Evolutionary conservation across 2,113 vertebrate species (phyloP), one percentile per base, ranked within the genome.

Genomic region (Smithornis capensis): DNA sequence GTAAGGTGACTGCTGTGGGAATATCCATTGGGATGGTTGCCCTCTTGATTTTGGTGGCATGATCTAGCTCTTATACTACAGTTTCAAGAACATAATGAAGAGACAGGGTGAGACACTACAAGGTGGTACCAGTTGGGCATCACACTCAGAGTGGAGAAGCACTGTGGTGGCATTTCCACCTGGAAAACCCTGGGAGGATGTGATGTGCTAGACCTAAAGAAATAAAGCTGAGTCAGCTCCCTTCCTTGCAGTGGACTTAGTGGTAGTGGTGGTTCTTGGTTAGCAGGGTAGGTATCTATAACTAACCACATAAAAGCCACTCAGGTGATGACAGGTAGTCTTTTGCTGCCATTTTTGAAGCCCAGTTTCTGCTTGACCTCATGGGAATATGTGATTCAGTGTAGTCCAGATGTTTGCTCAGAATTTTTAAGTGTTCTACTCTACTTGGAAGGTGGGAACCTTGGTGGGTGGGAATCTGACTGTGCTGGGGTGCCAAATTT

Each of bases 401-500:
- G 18, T 57, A 49, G 23, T 31, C 24, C 33, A 62, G 28, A 25
- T 50, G 9, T 67, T 55, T 23, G 24, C 6, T 75, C 31, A 6
- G 35, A 9, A 2, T 0, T 22, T 87, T 82, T 49, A 62, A 45
- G 10, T 55, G 45, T 13, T 76, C 24, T 53, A 5, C 55, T 64
- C n/a, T n/a, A n/a, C n/a, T n/a, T n/a, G n/a, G n/a, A n/a, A n/a
- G n/a, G n/a, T n/a, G n/a, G 28, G 16, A 67, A 3, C 14, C 10
- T 57, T 50, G 17, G 17, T 29, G 33, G 15, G 14, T 59, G 21
- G 18, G 79, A 92, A 56, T 35, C 0, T 0, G 29, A 44, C 9
- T 44, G 12, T 60, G n/a, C 19, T 56, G 1, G 0, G 12, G 12
- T 27, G 8, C 7, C 33, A 77, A 53, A 31, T 47, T 4, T 45